Evolutionary conservation across 2,113 vertebrate genomes (phyloP).

Genomic region (Theropithecus gelada): DNA sequence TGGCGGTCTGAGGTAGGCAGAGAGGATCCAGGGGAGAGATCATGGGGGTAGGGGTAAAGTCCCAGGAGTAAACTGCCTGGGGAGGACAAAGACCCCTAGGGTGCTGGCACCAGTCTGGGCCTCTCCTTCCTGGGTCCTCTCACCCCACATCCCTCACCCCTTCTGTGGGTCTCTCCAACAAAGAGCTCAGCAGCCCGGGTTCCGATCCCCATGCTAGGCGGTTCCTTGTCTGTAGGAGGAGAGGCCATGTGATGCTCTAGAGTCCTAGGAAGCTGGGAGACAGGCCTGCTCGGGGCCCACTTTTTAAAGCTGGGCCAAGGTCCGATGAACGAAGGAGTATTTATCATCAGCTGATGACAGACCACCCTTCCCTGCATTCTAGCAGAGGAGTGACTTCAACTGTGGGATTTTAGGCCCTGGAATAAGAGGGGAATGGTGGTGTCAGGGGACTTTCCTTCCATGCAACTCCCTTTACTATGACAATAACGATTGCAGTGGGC

Average conservation of each 20-base stretch:
- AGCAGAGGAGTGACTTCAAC: not conserved
- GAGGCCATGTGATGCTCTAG: not conserved
- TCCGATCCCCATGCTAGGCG: not conserved
- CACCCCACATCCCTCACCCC: not conserved
- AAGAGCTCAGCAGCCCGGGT: not conserved
- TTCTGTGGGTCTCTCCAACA: not conserved
- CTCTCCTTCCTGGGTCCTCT: not conserved
- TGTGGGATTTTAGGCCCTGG: not conserved
- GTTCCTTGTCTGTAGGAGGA: not conserved
- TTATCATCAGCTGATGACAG: not conserved
- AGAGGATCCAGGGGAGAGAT: not conserved
- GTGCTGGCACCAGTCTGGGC: too few species aligned
- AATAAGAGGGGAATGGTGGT: not conserved
- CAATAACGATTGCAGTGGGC: not conserved
- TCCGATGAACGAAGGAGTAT: too few species aligned
- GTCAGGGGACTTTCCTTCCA: not conserved
- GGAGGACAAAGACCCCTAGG: not conserved
- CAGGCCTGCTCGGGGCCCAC: too few species aligned
- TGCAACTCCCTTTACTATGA: not conserved
- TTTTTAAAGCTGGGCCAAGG: not conserved
- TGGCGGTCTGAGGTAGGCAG: not conserved
- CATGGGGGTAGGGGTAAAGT: not conserved
- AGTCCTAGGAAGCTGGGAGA: not conserved
- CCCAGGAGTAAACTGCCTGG: too few species aligned
- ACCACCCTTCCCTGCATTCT: not conserved